These are phyloP conservation scores for Cybosia mesomella DNA, from an alignment of 2,888 invertebrate genomes.

Conservation along the genomic window DNA sequence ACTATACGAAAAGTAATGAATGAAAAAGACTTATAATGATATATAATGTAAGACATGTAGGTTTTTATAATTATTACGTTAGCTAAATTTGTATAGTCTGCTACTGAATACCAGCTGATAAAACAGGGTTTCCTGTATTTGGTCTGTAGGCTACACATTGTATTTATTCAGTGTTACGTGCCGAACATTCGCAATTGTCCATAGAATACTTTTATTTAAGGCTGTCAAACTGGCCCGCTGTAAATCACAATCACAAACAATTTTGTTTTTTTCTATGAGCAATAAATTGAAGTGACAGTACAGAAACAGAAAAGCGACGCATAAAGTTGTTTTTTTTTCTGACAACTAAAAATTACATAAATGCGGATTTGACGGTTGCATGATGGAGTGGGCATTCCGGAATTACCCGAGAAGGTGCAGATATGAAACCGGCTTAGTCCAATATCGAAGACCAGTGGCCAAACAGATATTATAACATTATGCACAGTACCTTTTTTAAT, in stretches of 20 bases:
- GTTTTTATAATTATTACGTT: neutral
- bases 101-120: neutral
- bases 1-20: too few relatives aligned
- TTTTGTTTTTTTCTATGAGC: neutral
- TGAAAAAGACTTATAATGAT: too few relatives aligned
- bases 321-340: neutral
- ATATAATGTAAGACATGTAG: neutral
- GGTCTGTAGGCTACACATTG: neutral
- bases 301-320: neutral
- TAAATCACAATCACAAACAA: conserved; percentile 1
- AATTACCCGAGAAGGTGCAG: neutral
- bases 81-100: neutral
- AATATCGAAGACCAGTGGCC: too few relatives aligned
- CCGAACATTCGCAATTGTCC: conserved; percentile 7
- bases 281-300: neutral
- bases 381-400: neutral
- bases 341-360: neutral
- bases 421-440: neutral
- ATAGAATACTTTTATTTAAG: conserved; percentile 10
- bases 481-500: too few relatives aligned
- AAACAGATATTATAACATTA: too few relatives aligned
- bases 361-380: neutral
- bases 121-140: neutral
- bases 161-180: conserved; percentile 11
- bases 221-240: conserved; percentile 7